Evolutionary conservation across 2,113 vertebrate genomes (phyloP).

Genomic region (Callocephalon fimbriatum): DNA sequence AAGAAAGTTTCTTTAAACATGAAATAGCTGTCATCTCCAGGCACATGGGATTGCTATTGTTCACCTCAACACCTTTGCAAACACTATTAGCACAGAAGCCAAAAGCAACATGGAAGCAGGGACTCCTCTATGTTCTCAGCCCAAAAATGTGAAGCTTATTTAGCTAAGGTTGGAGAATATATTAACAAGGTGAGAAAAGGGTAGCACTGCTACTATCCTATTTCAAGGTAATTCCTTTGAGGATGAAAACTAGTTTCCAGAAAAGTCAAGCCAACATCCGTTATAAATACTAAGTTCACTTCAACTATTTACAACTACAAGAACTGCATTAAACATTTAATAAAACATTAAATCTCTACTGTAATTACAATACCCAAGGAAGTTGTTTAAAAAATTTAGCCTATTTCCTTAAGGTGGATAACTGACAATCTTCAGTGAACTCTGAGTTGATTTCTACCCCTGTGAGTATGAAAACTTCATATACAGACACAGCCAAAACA

Average conservation of each 20-base stretch:
- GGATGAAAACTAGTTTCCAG: neutral
- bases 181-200: neutral
- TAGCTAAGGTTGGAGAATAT: neutral
- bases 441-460: neutral
- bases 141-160: neutral
- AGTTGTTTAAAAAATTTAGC: neutral
- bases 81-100: neutral
- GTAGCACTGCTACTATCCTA: neutral
- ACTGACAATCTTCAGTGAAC: neutral
- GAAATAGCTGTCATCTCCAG: neutral
- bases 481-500: neutral
- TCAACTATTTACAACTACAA: neutral
- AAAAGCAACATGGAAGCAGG: neutral
- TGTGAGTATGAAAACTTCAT: neutral
- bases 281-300: neutral
- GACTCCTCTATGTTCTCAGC: neutral
- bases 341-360: neutral
- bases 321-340: neutral
- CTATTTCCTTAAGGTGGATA: neutral
- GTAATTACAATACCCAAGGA: neutral
- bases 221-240: neutral
- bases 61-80: neutral
- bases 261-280: neutral
- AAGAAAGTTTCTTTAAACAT: neutral
- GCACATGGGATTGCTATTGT: neutral